Conservation (phyloP, 2,797 vertebrate genomes). For the Loris lydekkerianus region DNA sequence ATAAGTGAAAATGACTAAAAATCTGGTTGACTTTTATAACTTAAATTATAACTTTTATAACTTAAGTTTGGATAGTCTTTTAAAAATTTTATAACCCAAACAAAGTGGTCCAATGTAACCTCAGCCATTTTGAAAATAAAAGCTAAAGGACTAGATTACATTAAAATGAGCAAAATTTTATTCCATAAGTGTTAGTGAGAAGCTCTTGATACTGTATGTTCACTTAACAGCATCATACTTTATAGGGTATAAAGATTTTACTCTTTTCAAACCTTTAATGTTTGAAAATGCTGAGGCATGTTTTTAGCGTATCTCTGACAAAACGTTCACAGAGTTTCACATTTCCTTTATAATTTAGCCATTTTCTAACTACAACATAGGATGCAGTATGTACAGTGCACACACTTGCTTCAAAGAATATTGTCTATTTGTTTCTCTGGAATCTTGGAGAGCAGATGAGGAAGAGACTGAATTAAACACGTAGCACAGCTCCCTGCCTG, state of each 20-base stretch:
- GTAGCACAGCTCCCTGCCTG: background rate
- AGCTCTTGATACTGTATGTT: no score
- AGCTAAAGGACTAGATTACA: background rate
- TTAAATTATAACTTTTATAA: background rate
- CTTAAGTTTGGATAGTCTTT: background rate
- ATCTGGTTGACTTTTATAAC: background rate
- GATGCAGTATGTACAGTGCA: rapidly evolving
- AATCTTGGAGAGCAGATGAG: background rate
- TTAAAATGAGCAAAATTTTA: slow-evolving; percentile 1
- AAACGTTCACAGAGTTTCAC: background rate
- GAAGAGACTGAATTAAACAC: background rate
- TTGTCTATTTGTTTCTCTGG: background rate
- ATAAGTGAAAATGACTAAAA: background rate
- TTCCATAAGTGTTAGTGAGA: background rate
- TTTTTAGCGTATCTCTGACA: background rate
- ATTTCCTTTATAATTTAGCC: background rate
- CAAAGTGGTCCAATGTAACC: background rate
- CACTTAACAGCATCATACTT: no score
- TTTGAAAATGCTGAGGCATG: background rate
- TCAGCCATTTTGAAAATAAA: slow-evolving; percentile 46
- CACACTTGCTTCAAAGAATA: background rate
- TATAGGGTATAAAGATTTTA: background rate
- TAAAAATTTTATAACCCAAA: background rate
- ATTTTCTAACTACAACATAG: background rate
- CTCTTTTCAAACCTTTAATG: background rate